These are phyloP conservation scores for Phaethon lepturus DNA, from an alignment of 2,113 vertebrate species.

Conservation along the genomic window DNA sequence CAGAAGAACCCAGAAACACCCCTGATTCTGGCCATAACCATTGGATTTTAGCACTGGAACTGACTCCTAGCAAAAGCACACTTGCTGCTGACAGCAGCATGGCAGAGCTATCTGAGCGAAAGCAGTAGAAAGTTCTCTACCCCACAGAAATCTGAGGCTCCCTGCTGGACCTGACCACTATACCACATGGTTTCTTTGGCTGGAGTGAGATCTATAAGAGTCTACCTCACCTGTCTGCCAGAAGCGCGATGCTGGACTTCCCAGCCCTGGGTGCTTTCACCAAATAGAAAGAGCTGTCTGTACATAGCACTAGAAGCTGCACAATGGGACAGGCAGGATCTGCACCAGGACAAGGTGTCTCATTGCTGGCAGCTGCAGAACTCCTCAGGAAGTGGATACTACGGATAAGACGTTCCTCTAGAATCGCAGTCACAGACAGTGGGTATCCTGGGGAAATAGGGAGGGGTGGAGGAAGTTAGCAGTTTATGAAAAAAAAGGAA, in stretches of 20 bases:
- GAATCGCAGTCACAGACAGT: constrained; percentile 74
- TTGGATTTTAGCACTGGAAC: background rate
- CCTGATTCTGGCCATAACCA: background rate
- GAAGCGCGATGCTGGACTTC: constrained; percentile 26
- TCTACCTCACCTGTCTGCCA: constrained; percentile 77
- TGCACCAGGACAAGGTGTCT: background rate
- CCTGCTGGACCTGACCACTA: background rate
- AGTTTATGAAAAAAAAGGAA: background rate
- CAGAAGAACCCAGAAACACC: background rate
- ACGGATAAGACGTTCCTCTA: constrained; percentile 66
- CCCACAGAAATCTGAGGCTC: background rate
- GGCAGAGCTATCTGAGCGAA: background rate
- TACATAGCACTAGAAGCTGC: constrained; percentile 78
- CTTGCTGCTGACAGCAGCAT: background rate
- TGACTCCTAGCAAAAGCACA: background rate
- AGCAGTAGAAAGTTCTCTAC: background rate
- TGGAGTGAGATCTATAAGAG: background rate
- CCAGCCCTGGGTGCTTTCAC: constrained; percentile 54
- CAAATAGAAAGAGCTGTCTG: constrained; percentile 77
- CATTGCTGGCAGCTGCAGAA: background rate
- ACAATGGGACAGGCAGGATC: constrained; percentile 21
- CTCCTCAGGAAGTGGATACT: constrained; percentile 79
- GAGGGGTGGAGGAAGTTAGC: background rate
- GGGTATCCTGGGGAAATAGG: constrained; percentile 75
- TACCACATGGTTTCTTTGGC: background rate